Base-by-base conservation (phyloP, 2,797 vertebrate genomes). In the Brachyrhaphis roseni region DNA sequence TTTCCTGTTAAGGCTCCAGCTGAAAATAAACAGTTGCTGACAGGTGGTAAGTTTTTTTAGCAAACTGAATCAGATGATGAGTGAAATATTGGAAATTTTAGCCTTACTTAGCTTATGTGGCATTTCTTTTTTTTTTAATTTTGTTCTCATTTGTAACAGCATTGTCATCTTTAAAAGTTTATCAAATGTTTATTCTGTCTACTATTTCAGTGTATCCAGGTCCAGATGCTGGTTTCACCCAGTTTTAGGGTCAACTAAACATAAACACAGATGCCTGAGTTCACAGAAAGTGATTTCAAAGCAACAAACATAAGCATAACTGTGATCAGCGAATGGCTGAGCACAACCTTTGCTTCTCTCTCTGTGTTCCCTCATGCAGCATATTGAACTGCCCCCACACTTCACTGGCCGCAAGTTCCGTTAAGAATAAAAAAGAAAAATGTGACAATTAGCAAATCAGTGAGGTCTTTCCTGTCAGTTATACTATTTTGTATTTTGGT, bases 1-100 rank as follows among this genome's bases (percentile, higher is more conserved):
- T 87, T 92, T 93, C 91, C 88, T 86, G 89, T 91, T 36, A 83
- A 82, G 66, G 13, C 20, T n/a, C 0, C 3, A 43, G 59, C 62
- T 82, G 46, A 79, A 87, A 87, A 76, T 68, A 85, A 5, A 74
- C 1, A 53, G 47, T 45, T 88, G 88, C 86, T 89, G 83, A 91
- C 75, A 55, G n/a, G 12, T 71, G 74, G 55, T 36, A 20, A 77
- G 79, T 75, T 39, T 15, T 45, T 45, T 43, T n/a, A 71, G 68
- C 26, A 45, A 45, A 68, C 66, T 43, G 36, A 41, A 20, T 68
- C 41, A 45, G 41, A 11, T 1, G 20, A 45, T 70, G 11, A 39
- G 39, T 43, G 66, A 71, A 45, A 71, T 71, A 71, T 71, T 16
- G 41, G 26, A 43, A 45, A 16, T 45, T 45, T 45, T 16, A 16